phyloP scores from a whole-genome alignment of 2,888 invertebrate genomes.

The Ornithoptera alexandrae region DNA sequence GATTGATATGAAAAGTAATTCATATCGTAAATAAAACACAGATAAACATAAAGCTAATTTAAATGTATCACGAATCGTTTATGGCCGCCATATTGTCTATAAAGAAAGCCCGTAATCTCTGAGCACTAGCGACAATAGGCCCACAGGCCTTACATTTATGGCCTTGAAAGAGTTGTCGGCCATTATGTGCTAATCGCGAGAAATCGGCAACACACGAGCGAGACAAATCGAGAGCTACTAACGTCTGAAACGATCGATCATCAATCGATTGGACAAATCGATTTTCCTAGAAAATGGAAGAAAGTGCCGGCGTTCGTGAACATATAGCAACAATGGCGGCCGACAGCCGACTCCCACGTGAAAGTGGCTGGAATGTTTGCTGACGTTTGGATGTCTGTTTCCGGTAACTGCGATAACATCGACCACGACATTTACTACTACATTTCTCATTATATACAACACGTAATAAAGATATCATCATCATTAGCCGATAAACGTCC shows the following conservation, averaged over 20 bases:
- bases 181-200: slow-evolving; percentile 20
- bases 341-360: slow-evolving; percentile 53
- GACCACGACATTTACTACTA: too few relatives aligned
- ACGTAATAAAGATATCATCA: too few relatives aligned
- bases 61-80: too few relatives aligned
- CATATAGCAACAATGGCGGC: slow-evolving; percentile 22
- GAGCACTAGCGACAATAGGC: too few relatives aligned
- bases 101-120: too few relatives aligned
- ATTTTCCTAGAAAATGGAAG: slow-evolving; percentile 47
- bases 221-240: slow-evolving; percentile 11
- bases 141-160: too few relatives aligned
- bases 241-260: slow-evolving; percentile 9
- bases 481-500: too few relatives aligned
- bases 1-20: too few relatives aligned
- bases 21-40: too few relatives aligned
- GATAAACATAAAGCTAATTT: too few relatives aligned
- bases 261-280: slow-evolving; percentile 27
- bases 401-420: background rate
- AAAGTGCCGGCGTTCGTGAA: slow-evolving; percentile 51
- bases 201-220: slow-evolving; percentile 16
- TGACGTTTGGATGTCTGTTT: slow-evolving; percentile 1
- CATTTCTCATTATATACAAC: too few relatives aligned
- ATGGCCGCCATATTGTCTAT: too few relatives aligned
- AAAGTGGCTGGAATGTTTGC: slow-evolving; percentile 53
- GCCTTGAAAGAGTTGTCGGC: background rate